Evolutionary conservation across 1,140 invertebrate species (phyloP).

Genomic region (Pseudomyrmex flavicornis): DNA sequence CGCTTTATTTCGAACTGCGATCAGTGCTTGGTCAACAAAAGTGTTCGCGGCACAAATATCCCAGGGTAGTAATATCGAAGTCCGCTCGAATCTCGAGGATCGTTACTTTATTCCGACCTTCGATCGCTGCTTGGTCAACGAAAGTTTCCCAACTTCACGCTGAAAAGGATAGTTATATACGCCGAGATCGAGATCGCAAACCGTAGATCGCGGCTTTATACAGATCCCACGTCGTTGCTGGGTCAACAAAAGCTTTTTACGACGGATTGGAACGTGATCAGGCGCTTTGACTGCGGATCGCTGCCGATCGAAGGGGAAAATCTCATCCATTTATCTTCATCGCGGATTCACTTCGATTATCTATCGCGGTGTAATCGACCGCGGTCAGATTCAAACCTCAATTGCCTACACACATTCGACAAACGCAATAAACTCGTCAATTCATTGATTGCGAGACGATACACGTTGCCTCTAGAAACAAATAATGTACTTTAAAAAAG

Average conservation of each 20-base stretch:
- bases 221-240: constrained; percentile 30
- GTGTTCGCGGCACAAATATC: neutral
- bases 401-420: constrained; percentile 11
- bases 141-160: constrained; percentile 27
- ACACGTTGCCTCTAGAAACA: constrained; percentile 21
- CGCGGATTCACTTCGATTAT: constrained; percentile 23
- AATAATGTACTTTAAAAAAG: constrained; percentile 10
- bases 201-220: constrained; percentile 40
- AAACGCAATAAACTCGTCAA: constrained; percentile 38
- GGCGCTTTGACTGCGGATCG: constrained; percentile 24
- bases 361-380: constrained; percentile 13
- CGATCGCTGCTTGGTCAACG: constrained; percentile 37
- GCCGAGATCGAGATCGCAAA: neutral
- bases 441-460: constrained; percentile 22
- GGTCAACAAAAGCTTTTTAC: constrained; percentile 57
- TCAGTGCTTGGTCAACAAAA: constrained; percentile 31
- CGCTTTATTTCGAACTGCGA: constrained; percentile 6
- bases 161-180: constrained; percentile 13
- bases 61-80: neutral
- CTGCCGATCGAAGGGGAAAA: neutral
- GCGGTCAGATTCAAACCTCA: constrained; percentile 20
- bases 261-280: constrained; percentile 31
- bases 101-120: constrained; percentile 31
- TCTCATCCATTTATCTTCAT: constrained; percentile 56
- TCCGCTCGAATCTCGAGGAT: constrained; percentile 6